Base-by-base conservation (phyloP, 2,797 vertebrate genomes). In the Cynodonichthys magdalenae region DNA sequence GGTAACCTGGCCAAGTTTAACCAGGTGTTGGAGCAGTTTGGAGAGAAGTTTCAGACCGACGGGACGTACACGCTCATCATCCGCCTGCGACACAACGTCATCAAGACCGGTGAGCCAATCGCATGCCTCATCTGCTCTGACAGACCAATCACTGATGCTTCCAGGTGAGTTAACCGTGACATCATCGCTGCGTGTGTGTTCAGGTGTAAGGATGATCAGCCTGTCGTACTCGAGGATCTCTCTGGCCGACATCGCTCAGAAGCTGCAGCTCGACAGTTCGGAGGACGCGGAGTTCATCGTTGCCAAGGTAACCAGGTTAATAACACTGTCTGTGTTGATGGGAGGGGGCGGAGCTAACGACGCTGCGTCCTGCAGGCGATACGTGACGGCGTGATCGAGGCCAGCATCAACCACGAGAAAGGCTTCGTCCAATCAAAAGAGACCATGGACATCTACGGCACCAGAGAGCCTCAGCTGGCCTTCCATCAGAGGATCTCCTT, bases 51-150 rank as follows among this genome's bases (percentile, higher is more conserved):
- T 52, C 97, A 98, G 89, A 84, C 96, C 0, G 97, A 99, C 0
- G 97, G 97, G 68, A 98, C 97, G 24, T 98, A 99, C 85, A 99
- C 97, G 0, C 94, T 99, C n/a, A 99, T 99, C 91, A 99, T 99
- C 80, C 95, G 97, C 8, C 93, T 99, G 54, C 89, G 97, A 78
- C 97, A 99, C 93, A 99, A 98, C 0, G 97, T 98, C 89, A 99
- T 99, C 87, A 99, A 99, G 87, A 98, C 97, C 2, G 97, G 97
- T 98, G 72, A 80, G 83, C 61, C 76, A 69, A 69, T 71, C 53
- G 36, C 39, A 44, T 12, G 12, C 47, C 31, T 2, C 10, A 0
- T 1, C 36, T 0, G 0, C 51, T 59, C 19, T 50, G 56, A 69
- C 53, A 24, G 31, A 39, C 36, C 44, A 11, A 29, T 41, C 54